Percentiles rank a stretch among this genome's conserved stretches.
These are phyloP conservation scores for Caenorhabditis panamensis DNA, from an alignment of 2,888 invertebrate species.

Conservation along the genomic window DNA sequence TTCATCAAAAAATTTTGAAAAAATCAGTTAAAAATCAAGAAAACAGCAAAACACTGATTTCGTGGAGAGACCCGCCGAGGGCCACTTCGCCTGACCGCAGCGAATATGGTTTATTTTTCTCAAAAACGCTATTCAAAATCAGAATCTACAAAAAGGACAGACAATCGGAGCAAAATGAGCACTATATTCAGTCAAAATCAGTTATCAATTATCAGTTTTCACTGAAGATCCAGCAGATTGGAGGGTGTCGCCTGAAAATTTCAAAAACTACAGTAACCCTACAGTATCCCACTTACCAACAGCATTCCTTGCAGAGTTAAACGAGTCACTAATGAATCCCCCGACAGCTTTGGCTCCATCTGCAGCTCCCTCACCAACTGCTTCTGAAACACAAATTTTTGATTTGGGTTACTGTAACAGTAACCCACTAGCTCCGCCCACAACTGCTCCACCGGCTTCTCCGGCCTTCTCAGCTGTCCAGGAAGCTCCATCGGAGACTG, in stretches of 20 bases:
- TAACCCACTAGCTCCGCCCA: slow-evolving; percentile 46
- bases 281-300: slow-evolving; percentile 23
- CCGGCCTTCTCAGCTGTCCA: slow-evolving; percentile 30
- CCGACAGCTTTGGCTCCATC: slow-evolving; percentile 60
- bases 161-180: too few species aligned
- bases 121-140: too few species aligned
- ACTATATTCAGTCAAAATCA: slow-evolving; percentile 15
- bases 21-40: too few species aligned
- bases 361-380: slow-evolving; percentile 35
- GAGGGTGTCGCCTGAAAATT: slow-evolving; percentile 36
- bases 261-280: neutral
- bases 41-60: too few species aligned
- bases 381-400: too few species aligned
- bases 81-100: too few species aligned
- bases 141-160: too few species aligned
- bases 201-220: slow-evolving; percentile 18
- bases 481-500: slow-evolving; percentile 43
- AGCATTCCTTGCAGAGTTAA: slow-evolving; percentile 50
- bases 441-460: slow-evolving; percentile 46
- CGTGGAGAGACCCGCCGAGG: too few species aligned
- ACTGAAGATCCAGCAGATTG: slow-evolving; percentile 48
- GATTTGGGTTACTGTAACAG: neutral
- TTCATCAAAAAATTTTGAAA: too few species aligned
- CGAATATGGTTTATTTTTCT: too few species aligned
- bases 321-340: slow-evolving; percentile 48